Evolutionary conservation across 2,797 vertebrate species (phyloP).

Genomic region (Loris lydekkerianus): DNA sequence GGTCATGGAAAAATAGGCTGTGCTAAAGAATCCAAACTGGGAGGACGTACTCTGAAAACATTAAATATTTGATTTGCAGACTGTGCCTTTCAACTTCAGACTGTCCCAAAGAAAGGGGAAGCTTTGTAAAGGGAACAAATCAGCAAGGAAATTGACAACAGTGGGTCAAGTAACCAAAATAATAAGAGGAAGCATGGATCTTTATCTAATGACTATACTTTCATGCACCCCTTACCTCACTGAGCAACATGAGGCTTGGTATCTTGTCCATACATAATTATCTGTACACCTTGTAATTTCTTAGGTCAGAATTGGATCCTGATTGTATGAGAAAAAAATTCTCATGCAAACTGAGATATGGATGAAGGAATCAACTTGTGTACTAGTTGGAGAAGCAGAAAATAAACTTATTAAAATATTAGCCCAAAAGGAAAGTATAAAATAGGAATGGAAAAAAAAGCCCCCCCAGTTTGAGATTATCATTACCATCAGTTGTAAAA

Average conservation of each 20-base stretch:
- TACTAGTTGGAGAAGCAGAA: slow-evolving; percentile 49
- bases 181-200: neutral
- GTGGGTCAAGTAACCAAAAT: neutral
- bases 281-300: neutral
- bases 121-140: slow-evolving; percentile 40
- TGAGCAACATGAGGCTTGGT: neutral
- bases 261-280: neutral
- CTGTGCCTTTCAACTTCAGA: slow-evolving; percentile 18
- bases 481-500: slow-evolving; percentile 66
- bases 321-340: neutral
- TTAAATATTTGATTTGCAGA: slow-evolving; percentile 42
- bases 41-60: neutral
- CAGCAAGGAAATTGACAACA: slow-evolving; percentile 49
- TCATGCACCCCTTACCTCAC: neutral
- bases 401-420: slow-evolving; percentile 63
- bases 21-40: neutral
- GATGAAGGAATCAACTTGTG: neutral
- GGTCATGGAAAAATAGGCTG: neutral
- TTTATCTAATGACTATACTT: neutral
- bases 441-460: neutral
- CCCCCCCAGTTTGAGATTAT: slow-evolving; percentile 25
- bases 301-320: neutral
- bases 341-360: neutral
- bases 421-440: neutral
- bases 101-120: slow-evolving; percentile 30